Conservation (phyloP, 2,797 vertebrate species). For the Sebastes variabilis region DNA sequence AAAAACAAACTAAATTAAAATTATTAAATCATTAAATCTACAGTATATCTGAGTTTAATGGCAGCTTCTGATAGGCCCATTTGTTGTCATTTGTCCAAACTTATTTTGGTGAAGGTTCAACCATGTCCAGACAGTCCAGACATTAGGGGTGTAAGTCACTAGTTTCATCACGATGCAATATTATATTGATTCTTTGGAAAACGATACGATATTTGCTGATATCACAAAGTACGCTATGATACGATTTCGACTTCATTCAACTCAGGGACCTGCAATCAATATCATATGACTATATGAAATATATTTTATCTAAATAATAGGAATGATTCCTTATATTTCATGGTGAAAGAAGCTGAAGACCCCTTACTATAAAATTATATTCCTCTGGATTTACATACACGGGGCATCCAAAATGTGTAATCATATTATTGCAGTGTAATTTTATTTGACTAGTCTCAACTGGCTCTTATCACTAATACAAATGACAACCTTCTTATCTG, state of each 20-base stretch:
- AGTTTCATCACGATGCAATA: too few relatives aligned
- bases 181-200: too few relatives aligned
- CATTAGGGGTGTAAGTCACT: background rate
- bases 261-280: too few relatives aligned
- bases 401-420: background rate
- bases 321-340: background rate
- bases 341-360: background rate
- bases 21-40: background rate
- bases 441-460: background rate
- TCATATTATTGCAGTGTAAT: background rate
- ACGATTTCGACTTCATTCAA: too few relatives aligned
- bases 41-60: background rate
- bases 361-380: background rate
- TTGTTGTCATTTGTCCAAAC: background rate
- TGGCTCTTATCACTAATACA: background rate
- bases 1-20: background rate
- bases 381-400: background rate
- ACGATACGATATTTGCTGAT: too few relatives aligned
- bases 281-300: too few relatives aligned
- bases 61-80: background rate
- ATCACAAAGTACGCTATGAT: too few relatives aligned
- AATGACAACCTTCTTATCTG: background rate
- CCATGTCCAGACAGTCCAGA: background rate
- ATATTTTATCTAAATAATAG: background rate
- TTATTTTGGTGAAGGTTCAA: background rate